Evolutionary conservation across 2,113 vertebrate species (phyloP).

Genomic region (Eurystomus gularis): DNA sequence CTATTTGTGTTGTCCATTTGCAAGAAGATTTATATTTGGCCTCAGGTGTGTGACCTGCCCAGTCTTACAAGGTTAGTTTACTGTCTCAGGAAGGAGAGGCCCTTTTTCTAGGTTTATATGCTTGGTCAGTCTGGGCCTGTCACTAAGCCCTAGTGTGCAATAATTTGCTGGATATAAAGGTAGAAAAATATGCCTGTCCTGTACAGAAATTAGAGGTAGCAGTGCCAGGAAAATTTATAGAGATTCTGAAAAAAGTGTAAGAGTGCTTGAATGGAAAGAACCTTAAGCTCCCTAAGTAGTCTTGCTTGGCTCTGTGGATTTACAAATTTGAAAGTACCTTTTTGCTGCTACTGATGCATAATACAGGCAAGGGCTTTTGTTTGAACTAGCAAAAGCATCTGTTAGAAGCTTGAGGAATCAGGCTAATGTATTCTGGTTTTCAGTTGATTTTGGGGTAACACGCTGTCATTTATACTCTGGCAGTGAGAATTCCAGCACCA

Average conservation of each 20-base stretch:
- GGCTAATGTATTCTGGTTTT: neutral
- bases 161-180: neutral
- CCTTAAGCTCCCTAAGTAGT: neutral
- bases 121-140: neutral
- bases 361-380: neutral
- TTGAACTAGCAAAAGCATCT: neutral
- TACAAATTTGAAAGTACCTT: neutral
- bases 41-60: neutral
- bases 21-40: neutral
- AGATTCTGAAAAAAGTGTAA: neutral
- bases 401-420: neutral
- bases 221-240: neutral
- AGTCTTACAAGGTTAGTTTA: neutral
- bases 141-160: neutral
- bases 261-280: neutral
- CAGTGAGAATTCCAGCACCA: neutral
- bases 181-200: neutral
- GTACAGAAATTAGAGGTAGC: neutral
- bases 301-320: neutral
- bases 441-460: neutral
- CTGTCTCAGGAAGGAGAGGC: neutral
- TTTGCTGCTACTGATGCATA: neutral
- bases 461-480: neutral
- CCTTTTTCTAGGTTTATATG: neutral
- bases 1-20: neutral